Evolutionary conservation across 2,888 invertebrate species (phyloP).

Genomic region (Odontocerum albicorne): DNA sequence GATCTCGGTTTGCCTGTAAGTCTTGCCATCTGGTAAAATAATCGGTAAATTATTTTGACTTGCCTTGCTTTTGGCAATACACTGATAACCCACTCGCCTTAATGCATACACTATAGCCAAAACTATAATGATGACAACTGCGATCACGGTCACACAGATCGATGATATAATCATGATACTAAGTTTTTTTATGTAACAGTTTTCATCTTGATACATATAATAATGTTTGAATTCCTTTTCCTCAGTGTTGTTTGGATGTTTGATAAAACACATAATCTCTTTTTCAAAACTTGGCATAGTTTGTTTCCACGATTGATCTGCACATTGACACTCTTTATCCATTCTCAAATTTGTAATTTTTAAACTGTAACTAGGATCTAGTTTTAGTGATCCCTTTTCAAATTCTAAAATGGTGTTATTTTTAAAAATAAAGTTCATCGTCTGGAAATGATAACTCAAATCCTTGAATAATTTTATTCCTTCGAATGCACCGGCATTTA

Average conservation of each 20-base stretch:
- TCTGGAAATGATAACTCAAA: conserved; percentile 48
- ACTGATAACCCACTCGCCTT: conserved; percentile 7
- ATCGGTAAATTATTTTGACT: conserved; percentile 53
- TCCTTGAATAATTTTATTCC: too few relatives aligned
- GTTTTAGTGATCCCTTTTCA: conserved; percentile 59
- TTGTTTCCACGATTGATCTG: too few relatives aligned
- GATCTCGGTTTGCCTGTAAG: conserved; percentile 83
- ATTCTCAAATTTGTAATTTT: conserved; percentile 62
- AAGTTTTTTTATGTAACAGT: conserved; percentile 8
- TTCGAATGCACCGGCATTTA: conserved; percentile 64
- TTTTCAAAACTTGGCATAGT: too few relatives aligned
- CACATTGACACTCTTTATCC: conserved; percentile 61
- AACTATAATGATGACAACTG: conserved; percentile 49
- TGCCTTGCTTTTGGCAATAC: conserved; percentile 11
- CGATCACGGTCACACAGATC: conserved; percentile 7
- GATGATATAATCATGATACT: conserved; percentile 8
- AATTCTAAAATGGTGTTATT: conserved; percentile 63
- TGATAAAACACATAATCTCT: too few relatives aligned
- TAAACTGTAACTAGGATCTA: conserved; percentile 59
- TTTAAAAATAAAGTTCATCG: conserved; percentile 61
- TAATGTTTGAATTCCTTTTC: too few relatives aligned
- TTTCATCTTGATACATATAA: conserved; percentile 21
- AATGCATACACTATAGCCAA: conserved; percentile 40
- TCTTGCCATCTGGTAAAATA: conserved; percentile 79
- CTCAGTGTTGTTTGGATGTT: too few relatives aligned